Evolutionary conservation across 2,888 invertebrate species (phyloP).

Genomic region (Drosophila imparisetae): DNA sequence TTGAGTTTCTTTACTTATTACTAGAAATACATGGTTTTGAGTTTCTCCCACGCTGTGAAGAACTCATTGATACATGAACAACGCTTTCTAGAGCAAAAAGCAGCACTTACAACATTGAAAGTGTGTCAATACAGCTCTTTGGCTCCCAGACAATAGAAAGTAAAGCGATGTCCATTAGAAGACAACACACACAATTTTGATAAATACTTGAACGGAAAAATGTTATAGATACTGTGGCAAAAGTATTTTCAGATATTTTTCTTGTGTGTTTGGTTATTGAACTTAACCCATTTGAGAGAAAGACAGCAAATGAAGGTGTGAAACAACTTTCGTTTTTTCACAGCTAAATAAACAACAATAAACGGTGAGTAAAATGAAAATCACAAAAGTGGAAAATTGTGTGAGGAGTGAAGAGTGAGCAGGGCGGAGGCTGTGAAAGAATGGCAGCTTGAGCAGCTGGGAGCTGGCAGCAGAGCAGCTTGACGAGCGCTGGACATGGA

Average conservation of each 20-base stretch:
- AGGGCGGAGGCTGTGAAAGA: conserved; percentile 30
- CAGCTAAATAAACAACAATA: conserved; percentile 74
- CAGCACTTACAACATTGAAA: conserved; percentile 20
- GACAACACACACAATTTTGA: conserved; percentile 47
- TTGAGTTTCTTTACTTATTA: background rate
- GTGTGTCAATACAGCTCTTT: conserved; percentile 51
- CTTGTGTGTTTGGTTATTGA: conserved; percentile 69
- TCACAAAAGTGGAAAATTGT: conserved; percentile 46
- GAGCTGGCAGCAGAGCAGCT: conserved; percentile 25
- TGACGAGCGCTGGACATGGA: conserved; percentile 55
- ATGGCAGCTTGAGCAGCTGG: conserved; percentile 43
- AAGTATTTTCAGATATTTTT: conserved; percentile 17
- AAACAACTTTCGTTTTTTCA: conserved; percentile 75
- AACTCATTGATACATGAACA: conserved; percentile 10
- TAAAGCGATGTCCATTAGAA: conserved; percentile 68
- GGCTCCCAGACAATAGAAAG: conserved; percentile 66
- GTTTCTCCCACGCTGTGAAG: conserved; percentile 41
- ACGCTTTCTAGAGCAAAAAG: conserved; percentile 28
- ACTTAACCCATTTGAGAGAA: conserved; percentile 65
- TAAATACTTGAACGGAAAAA: conserved; percentile 44
- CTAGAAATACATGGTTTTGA: background rate
- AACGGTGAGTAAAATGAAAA: conserved; percentile 44
- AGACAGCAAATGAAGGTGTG: conserved; percentile 58
- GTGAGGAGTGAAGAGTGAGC: background rate
- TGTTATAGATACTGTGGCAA: conserved; percentile 56